Evolutionary conservation across 1,140 invertebrate species (phyloP), one percentile per base, ranked within the genome.

Genomic region (Elymnias hypermnestra): DNA sequence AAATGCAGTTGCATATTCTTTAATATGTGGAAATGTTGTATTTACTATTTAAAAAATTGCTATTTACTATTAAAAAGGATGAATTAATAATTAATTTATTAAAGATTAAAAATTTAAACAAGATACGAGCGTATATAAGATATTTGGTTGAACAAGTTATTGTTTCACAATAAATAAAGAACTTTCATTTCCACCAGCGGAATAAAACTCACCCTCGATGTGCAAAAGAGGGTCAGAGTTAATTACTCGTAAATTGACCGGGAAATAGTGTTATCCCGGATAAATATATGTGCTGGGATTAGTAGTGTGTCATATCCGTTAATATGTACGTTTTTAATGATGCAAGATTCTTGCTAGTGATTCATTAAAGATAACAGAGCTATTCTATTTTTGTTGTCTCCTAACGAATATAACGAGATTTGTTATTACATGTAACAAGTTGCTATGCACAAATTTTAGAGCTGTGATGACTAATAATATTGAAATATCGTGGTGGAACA

Each of bases 201-300:
- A 77, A 83, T 83, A 83, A 83, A 83, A 83, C 44, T 79, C 69
- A 68, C 79, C 76, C 79, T 63, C 60, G 53, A 56, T 59, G 63
- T 62, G 66, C 45, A 69, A 74, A 83, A 83, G 75, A 83, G 79
- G 76, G 79, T 79, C 71, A 75, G 68, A 47, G 68, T 83, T 83
- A 83, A 83, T 83, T 83, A 82, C 76, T 79, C 79, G 76, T 83
- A 81, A 83, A 83, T 83, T 77, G 79, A 77, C 75, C 76, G 63
- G 70, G 70, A 71, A 71, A 72, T 61, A 68, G 65, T 72, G 70
- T 76, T 72, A 77, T 73, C 66, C 63, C 39, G 57, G 59, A 70
- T 74, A 72, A 69, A 81, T 73, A 66, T 60, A 71, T 62, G 57
- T 61, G 63, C 33, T 47, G 52, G 65, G 60, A 71, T 79, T 75